Evolutionary conservation across 2,113 vertebrate genomes (phyloP).

Genomic region (Protomyctophum bolini): DNA sequence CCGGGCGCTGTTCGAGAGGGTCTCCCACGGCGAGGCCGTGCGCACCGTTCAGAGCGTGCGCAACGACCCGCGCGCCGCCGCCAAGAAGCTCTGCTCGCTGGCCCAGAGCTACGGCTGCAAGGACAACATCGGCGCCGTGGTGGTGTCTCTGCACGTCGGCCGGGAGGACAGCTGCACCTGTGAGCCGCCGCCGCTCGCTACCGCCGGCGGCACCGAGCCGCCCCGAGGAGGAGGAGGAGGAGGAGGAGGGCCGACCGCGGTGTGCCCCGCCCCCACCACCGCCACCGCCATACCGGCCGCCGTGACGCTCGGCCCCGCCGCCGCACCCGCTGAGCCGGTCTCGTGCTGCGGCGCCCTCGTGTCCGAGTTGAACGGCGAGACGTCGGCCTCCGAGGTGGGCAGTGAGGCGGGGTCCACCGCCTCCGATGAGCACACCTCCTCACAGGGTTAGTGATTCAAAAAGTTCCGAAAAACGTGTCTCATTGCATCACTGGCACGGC

Average conservation of each 20-base stretch:
- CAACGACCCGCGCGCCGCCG: conserved; percentile 87
- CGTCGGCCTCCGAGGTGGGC: conserved; percentile 93
- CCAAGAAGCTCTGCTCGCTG: conserved; percentile 93
- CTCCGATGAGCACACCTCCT: conserved; percentile 87
- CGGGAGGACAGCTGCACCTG: conserved; percentile 94
- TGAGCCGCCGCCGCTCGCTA: conserved; percentile 78
- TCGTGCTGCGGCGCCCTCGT: conserved; percentile 90
- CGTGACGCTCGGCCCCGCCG: conserved; percentile 57
- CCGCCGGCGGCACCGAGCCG: conserved; percentile 62
- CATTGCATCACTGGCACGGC: no score
- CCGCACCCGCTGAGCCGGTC: conserved; percentile 75
- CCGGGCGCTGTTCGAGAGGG: conserved; percentile 88
- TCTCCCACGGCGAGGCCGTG: conserved; percentile 89
- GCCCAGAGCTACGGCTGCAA: conserved; percentile 96
- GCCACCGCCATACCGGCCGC: conserved; percentile 46
- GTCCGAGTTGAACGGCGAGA: conserved; percentile 92
- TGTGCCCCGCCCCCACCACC: not conserved
- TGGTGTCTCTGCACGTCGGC: conserved; percentile 86
- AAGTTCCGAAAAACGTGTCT: no score
- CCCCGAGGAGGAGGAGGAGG: no score
- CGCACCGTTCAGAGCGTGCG: conserved; percentile 84
- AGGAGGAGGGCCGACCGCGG: conserved; percentile 2
- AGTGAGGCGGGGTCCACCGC: conserved; percentile 97
- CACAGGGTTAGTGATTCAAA: no score
- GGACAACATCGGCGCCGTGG: conserved; percentile 91